phyloP scores from a whole-genome alignment of 2,113 vertebrate species.

The Corapipo altera region DNA sequence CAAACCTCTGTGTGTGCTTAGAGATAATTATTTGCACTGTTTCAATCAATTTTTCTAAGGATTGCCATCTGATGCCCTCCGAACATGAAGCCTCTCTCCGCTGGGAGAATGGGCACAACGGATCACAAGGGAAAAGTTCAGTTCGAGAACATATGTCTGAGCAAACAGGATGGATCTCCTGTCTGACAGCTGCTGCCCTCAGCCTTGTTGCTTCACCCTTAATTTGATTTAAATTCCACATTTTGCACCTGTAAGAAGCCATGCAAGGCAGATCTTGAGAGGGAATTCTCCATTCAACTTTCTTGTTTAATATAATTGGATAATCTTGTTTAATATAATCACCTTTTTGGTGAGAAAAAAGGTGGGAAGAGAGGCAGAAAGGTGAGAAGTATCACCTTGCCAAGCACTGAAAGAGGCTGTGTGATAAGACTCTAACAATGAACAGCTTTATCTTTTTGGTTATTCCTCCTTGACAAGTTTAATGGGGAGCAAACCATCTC shows the following conservation, averaged over 20 bases:
- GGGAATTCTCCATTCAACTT: background rate
- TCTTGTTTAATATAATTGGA: background rate
- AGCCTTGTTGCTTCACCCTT: background rate
- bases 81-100: background rate
- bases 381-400: background rate
- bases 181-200: slow-evolving; percentile 10
- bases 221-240: background rate
- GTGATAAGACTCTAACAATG: background rate
- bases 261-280: background rate
- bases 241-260: background rate
- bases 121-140: slow-evolving; percentile 28
- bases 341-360: background rate
- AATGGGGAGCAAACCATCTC: background rate
- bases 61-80: slow-evolving; percentile 58
- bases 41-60: background rate
- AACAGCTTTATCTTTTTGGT: background rate
- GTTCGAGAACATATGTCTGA: slow-evolving; percentile 34
- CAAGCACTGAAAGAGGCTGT: background rate
- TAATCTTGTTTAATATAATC: background rate
- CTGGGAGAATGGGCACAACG: background rate
- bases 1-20: background rate
- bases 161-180: background rate
- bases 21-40: background rate
- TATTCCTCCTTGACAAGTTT: background rate
- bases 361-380: background rate